Conservation (phyloP, 2,888 invertebrate species). For the Meloe dianella region DNA sequence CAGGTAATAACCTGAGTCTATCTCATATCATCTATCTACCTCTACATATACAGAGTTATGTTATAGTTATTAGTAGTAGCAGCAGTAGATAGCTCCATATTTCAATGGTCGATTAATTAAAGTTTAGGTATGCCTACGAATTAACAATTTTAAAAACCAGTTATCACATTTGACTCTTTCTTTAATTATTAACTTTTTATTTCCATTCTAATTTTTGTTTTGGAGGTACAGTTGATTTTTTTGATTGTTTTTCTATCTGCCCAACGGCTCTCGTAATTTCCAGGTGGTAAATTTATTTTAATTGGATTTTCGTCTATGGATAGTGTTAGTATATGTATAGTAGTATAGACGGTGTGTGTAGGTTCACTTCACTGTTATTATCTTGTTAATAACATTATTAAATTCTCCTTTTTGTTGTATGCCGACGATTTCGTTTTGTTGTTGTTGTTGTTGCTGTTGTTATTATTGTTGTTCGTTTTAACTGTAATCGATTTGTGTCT, state of each 20-base stretch:
- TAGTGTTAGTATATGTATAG: constrained; percentile 32
- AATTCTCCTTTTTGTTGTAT: constrained; percentile 29
- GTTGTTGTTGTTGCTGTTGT: constrained; percentile 13
- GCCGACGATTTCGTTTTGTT: constrained; percentile 25
- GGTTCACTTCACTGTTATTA: constrained; percentile 37
- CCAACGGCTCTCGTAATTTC: constrained; percentile 39
- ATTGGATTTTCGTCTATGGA: constrained; percentile 43
- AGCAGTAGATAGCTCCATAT: background rate
- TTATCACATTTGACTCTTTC: background rate
- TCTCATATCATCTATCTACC: constrained; percentile 27
- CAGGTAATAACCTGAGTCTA: constrained; percentile 43
- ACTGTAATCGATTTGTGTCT: constrained; percentile 17
- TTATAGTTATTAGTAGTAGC: background rate
- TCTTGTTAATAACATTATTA: constrained; percentile 53
- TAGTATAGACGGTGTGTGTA: constrained; percentile 28
- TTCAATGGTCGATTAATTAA: constrained; percentile 8
- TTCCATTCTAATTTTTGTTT: background rate
- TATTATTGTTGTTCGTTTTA: constrained; percentile 13
- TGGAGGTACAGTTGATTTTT: background rate
- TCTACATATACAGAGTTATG: constrained; percentile 8
- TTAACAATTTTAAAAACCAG: constrained; percentile 2
- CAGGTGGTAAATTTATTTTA: constrained; percentile 50
- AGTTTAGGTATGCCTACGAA: background rate
- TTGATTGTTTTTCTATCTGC: background rate
- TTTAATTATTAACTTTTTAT: background rate